These are phyloP conservation scores for Drosophila vallismaia DNA, from an alignment of 2,888 invertebrate species.

Conservation along the genomic window DNA sequence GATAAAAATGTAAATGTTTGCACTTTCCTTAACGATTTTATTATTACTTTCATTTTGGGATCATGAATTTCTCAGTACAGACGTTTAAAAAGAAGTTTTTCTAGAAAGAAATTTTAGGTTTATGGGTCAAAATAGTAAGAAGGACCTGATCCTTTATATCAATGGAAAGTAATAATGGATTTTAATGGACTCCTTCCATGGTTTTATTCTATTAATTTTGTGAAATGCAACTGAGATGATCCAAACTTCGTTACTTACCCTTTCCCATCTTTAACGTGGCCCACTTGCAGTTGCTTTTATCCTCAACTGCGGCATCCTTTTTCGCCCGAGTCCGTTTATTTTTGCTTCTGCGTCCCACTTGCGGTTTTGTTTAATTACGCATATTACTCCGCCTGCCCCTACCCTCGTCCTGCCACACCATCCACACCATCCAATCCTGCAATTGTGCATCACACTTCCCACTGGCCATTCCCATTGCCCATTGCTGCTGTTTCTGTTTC, in stretches of 20 bases:
- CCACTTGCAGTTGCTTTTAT: slow-evolving; percentile 32
- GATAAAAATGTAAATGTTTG: slow-evolving; percentile 1
- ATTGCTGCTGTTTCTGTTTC: slow-evolving; percentile 30
- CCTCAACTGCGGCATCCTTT: slow-evolving; percentile 28
- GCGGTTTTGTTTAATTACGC: slow-evolving; percentile 79
- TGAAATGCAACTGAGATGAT: neutral
- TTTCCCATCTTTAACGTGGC: slow-evolving; percentile 7
- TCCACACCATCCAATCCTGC: slow-evolving; percentile 9
- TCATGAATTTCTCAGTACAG: neutral
- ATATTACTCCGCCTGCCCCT: slow-evolving; percentile 58
- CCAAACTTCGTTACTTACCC: slow-evolving; percentile 1
- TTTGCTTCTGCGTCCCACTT: slow-evolving; percentile 61
- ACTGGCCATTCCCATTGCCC: neutral
- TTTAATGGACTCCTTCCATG: neutral
- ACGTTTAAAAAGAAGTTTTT: neutral
- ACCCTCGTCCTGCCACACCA: neutral
- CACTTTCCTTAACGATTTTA: neutral
- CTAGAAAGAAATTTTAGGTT: neutral
- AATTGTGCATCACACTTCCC: slow-evolving; percentile 1
- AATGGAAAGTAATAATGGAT: neutral
- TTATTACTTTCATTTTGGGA: neutral
- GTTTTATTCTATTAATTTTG: neutral
- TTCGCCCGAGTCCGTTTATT: slow-evolving; percentile 35
- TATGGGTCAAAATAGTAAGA: neutral
- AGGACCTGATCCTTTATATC: neutral